Conservation (phyloP, 1,140 invertebrate genomes). For the Aphis craccivora region DNA sequence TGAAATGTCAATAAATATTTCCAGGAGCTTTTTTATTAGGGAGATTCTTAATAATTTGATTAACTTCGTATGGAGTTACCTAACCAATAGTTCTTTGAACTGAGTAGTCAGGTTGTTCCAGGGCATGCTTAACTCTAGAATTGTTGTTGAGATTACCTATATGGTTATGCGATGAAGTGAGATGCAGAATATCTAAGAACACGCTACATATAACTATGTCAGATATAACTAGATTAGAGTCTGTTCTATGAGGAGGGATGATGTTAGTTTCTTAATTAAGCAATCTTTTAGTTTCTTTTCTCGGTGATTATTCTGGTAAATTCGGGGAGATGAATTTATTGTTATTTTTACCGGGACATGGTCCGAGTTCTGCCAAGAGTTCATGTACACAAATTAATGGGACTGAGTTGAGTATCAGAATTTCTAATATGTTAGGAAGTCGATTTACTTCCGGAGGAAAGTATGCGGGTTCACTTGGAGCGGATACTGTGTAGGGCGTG, state of each 20-base stretch:
- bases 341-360: not conserved
- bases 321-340: not conserved
- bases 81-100: not conserved
- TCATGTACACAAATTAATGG: not conserved
- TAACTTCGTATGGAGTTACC: not conserved
- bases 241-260: too few relatives aligned
- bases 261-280: too few relatives aligned
- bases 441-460: not conserved
- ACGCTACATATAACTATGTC: too few relatives aligned
- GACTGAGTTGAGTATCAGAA: not conserved
- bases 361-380: not conserved
- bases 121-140: not conserved
- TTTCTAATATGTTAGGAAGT: not conserved
- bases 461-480: not conserved
- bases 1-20: not conserved
- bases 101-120: constrained; percentile 2
- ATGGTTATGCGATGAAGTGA: too few relatives aligned
- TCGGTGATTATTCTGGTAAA: not conserved
- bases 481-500: not conserved
- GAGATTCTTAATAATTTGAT: not conserved
- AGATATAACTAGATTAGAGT: too few relatives aligned
- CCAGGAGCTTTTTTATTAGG: not conserved
- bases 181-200: too few relatives aligned
- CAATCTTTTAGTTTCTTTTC: too few relatives aligned
- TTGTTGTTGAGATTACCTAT: too few relatives aligned